Evolutionary conservation across 2,888 invertebrate genomes (phyloP).

Genomic region (Hanleya hanleyi): DNA sequence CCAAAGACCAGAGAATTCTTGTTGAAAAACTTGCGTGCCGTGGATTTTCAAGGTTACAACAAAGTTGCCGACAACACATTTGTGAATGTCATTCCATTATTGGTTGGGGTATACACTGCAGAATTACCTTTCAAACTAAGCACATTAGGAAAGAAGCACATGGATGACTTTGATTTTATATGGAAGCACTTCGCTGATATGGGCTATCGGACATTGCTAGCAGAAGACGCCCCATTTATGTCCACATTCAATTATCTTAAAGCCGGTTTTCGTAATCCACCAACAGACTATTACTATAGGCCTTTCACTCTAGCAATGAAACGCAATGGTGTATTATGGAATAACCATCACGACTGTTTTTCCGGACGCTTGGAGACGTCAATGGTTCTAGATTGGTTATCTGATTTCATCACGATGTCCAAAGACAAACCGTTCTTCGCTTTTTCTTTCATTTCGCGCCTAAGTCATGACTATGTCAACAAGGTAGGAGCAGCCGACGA

Average conservation of each 20-base stretch:
- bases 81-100: constrained; percentile 88
- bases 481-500: constrained; percentile 84
- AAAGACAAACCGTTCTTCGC: constrained; percentile 81
- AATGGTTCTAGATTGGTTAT: constrained; percentile 80
- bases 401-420: constrained; percentile 78
- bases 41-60: constrained; percentile 90
- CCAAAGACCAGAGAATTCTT: constrained; percentile 79
- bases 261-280: constrained; percentile 82
- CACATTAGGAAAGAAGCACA: constrained; percentile 31
- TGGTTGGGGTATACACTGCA: constrained; percentile 73
- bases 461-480: constrained; percentile 89
- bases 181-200: constrained; percentile 86
- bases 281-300: constrained; percentile 89
- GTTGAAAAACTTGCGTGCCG: constrained; percentile 78
- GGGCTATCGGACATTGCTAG: constrained; percentile 86
- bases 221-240: constrained; percentile 87
- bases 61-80: constrained; percentile 96
- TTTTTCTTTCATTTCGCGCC: constrained; percentile 87
- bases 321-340: constrained; percentile 58
- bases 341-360: constrained; percentile 77
- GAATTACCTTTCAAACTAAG: constrained; percentile 48
- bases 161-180: constrained; percentile 80
- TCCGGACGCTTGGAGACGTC: constrained; percentile 82
- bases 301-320: constrained; percentile 81
- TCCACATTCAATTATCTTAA: constrained; percentile 88